These are phyloP conservation scores for Trinorchestia longiramus DNA, from an alignment of 1,140 invertebrate genomes.

Conservation along the genomic window DNA sequence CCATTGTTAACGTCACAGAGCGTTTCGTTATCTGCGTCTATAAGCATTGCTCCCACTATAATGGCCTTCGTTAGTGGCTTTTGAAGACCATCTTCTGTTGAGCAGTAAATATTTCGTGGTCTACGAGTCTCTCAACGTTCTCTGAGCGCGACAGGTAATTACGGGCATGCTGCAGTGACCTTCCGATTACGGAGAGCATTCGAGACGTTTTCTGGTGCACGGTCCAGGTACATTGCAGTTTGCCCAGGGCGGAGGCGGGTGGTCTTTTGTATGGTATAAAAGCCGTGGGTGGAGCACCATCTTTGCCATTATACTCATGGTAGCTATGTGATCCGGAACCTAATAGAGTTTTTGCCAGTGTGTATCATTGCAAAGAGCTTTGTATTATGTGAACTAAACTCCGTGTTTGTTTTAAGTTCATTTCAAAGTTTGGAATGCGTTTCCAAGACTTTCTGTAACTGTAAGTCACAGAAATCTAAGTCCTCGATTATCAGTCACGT, in stretches of 20 bases:
- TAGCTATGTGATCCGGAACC: background rate
- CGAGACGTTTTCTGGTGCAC: background rate
- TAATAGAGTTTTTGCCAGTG: background rate
- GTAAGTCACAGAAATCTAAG: no score
- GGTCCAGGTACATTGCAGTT: background rate
- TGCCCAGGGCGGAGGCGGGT: conserved; percentile 35
- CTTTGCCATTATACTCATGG: conserved; percentile 36
- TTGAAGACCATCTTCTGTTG: background rate
- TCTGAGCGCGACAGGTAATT: background rate
- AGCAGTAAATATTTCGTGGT: background rate
- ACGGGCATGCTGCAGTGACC: background rate
- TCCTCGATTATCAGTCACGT: no score
- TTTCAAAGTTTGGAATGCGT: no score
- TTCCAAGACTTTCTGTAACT: no score
- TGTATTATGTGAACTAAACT: background rate
- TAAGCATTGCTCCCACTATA: background rate
- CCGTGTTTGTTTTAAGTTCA: no score
- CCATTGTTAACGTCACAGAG: background rate
- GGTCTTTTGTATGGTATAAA: conserved; percentile 26
- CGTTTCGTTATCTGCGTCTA: background rate
- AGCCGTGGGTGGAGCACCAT: conserved; percentile 42
- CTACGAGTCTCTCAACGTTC: background rate
- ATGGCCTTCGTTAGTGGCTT: background rate
- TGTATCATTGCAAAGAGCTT: background rate
- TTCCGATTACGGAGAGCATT: background rate